A percentile compares a stretch with the other conserved stretches of the same genome.
phyloP scores from a whole-genome alignment of 1,140 invertebrate species.

The Thaumatotibia leucotreta region DNA sequence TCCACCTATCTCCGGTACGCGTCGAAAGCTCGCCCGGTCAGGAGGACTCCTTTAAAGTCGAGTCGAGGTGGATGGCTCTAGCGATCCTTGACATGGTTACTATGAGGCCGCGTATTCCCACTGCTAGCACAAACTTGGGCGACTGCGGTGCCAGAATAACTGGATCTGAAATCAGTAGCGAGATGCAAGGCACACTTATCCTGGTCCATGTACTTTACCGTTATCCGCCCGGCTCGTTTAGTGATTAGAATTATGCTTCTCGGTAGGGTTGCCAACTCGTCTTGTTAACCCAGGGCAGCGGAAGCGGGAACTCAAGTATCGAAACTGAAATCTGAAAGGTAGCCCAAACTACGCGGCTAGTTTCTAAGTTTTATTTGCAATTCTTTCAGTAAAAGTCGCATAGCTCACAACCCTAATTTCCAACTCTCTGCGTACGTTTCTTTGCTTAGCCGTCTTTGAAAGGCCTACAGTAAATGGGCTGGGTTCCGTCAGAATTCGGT shows the following conservation, averaged over 20 bases:
- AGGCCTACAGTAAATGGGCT: background rate
- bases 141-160: too few species aligned
- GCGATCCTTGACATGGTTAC: constrained; percentile 13
- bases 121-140: background rate
- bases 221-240: background rate
- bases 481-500: constrained; percentile 4
- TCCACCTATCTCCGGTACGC: background rate
- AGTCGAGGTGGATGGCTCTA: constrained; percentile 1
- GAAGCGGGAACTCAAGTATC: background rate
- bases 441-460: constrained; percentile 1
- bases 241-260: background rate
- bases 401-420: background rate
- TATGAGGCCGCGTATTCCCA: background rate
- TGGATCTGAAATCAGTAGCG: too few species aligned
- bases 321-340: background rate
- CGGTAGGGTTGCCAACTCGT: background rate
- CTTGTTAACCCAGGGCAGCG: background rate
- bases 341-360: background rate
- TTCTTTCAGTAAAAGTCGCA: background rate
- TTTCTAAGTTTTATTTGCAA: background rate
- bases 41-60: constrained; percentile 5
- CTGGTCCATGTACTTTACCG: background rate
- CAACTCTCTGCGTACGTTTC: background rate
- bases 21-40: constrained; percentile 5
- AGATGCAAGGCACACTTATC: too few species aligned